Percentiles rank a stretch among this genome's conserved stretches.
These are phyloP conservation scores for Kuschelorhynchus macadamiae DNA, from an alignment of 2,888 invertebrate species.

Conservation along the genomic window DNA sequence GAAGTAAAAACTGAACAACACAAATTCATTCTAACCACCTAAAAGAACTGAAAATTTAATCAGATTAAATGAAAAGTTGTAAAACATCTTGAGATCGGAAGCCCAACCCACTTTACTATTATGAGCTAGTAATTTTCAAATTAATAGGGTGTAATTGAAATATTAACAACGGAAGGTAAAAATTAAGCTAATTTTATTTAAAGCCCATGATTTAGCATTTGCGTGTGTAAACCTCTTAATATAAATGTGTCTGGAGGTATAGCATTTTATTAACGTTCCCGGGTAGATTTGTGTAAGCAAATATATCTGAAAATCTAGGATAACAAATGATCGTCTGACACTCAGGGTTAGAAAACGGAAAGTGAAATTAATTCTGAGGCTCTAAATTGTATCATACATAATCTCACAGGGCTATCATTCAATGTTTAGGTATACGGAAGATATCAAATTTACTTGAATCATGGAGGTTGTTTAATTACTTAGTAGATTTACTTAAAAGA, in stretches of 20 bases:
- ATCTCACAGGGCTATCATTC: neutral
- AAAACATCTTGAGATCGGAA: too few relatives aligned
- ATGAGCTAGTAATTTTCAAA: neutral
- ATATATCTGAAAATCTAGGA: slow-evolving; percentile 14
- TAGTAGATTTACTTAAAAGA: too few relatives aligned
- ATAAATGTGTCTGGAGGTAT: slow-evolving; percentile 9
- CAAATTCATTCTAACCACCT: too few relatives aligned
- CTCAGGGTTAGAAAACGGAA: slow-evolving; percentile 13
- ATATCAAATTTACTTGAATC: too few relatives aligned
- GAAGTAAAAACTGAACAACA: too few relatives aligned
- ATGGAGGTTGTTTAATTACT: neutral
- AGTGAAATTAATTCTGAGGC: slow-evolving; percentile 2
- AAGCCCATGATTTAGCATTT: slow-evolving; percentile 13
- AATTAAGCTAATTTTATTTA: neutral
- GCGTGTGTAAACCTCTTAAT: slow-evolving; percentile 23
- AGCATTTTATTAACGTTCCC: slow-evolving; percentile 19
- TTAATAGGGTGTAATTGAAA: slow-evolving; percentile 7
- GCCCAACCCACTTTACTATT: neutral
- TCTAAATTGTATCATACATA: neutral
- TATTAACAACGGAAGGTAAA: neutral
- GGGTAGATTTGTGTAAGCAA: slow-evolving; percentile 17
- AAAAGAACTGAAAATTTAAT: too few relatives aligned
- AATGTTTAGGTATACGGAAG: too few relatives aligned
- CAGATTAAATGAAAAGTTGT: too few relatives aligned
- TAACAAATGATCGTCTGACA: slow-evolving; percentile 5